Base-by-base conservation (phyloP, 2,888 invertebrate genomes). In the Drosophila helvetica region DNA sequence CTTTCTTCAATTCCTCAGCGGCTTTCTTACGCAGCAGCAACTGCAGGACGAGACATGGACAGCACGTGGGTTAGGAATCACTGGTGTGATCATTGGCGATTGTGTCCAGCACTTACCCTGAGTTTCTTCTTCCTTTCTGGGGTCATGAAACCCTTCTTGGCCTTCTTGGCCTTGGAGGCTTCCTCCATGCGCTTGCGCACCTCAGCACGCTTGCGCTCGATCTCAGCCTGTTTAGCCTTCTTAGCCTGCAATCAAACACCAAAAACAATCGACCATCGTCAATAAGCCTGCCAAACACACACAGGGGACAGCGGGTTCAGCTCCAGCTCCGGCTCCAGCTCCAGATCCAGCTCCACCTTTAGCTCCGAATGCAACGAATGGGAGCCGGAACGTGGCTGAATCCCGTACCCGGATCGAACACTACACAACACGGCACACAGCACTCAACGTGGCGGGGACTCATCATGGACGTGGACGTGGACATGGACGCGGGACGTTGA, bases 41-140 rank as follows among this genome's bases (percentile, higher is more conserved):
- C 98, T 99, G 92, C 54, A 45, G 33, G 42, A 50, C n/a, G 15
- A 33, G 50, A 25, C 9, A 2, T 3, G 6, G 7, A 47, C 27
- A 27, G 8, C 0, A 15, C 1, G n/a, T 3, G 45, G n/a, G 33
- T 19, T n/a, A 38, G 15, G 7, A n/a, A 45, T n/a, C 38, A 17
- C 30, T 10, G 30, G 10, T 1, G 17, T 30, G 30, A 30, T 1
- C 12, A 7, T 7, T 3, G 18, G 5, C 0, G 15, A 10, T 1
- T 4, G 7, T 2, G 3, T 2, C 9, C 12, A 4, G 3, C 5
- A 94, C 96, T 94, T 92, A 98, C 98, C 95, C 99, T 96, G 92
- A 99, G 97, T 93, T 99, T 98, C 97, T 99, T 99, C 97, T 99
- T 99, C 94, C 99, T 98, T 94, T 99, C 99, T 77, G 99, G 98